Evolutionary conservation across 2,113 vertebrate genomes (phyloP).

Genomic region (Paracanthobrama guichenoti): DNA sequence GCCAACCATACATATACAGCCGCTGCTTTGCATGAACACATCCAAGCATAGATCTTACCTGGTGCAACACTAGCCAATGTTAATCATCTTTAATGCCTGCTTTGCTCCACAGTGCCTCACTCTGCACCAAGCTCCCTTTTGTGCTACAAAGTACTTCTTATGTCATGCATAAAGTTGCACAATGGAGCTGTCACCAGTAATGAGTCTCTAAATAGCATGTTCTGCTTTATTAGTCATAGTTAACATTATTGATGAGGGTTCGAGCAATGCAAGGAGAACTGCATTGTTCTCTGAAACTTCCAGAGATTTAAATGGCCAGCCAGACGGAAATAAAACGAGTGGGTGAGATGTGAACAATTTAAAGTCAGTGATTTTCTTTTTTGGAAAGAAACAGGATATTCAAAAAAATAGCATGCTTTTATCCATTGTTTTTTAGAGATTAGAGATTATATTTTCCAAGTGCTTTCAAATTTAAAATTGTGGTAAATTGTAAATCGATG

Average conservation of each 20-base stretch:
- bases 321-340: not conserved
- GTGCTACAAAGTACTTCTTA: constrained; percentile 57
- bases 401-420: not conserved
- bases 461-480: not conserved
- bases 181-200: constrained; percentile 75
- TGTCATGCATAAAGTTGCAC: constrained; percentile 65
- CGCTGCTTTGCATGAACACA: constrained; percentile 52
- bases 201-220: constrained; percentile 79
- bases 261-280: constrained; percentile 68
- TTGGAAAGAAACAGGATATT: not conserved
- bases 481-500: too few species aligned
- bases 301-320: constrained; percentile 51
- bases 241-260: constrained; percentile 73
- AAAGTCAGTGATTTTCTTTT: not conserved
- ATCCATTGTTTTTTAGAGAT: too few species aligned
- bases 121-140: constrained; percentile 55
- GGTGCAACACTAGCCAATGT: constrained; percentile 66
- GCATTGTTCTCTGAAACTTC: constrained; percentile 65
- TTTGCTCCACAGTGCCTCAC: constrained; percentile 2
- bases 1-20: too few species aligned
- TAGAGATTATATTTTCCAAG: not conserved
- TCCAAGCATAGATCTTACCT: constrained; percentile 58
- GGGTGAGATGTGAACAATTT: not conserved
- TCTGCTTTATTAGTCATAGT: constrained; percentile 81
- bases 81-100: constrained; percentile 62